phyloP scores from a whole-genome alignment of 1,140 invertebrate genomes.

The Drosophila oshimai region DNA sequence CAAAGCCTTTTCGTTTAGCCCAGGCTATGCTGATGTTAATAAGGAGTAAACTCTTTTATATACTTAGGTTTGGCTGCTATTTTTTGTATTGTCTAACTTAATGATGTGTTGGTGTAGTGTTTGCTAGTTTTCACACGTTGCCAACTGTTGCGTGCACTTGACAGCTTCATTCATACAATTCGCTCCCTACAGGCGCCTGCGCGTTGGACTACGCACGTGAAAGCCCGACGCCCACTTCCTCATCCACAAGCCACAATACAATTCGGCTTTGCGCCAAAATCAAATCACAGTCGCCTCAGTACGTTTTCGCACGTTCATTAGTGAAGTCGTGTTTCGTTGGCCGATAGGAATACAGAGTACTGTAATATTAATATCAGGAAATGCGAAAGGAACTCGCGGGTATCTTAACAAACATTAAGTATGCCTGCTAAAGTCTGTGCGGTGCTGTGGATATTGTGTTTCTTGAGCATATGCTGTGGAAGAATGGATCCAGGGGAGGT shows the following conservation, averaged over 20 bases:
- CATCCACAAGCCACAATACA: neutral
- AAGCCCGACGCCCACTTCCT: neutral
- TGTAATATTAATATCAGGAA: neutral
- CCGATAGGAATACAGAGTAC: neutral
- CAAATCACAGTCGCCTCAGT: conserved; percentile 61
- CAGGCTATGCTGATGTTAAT: too few relatives aligned
- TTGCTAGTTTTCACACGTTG: neutral
- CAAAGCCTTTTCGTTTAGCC: too few relatives aligned
- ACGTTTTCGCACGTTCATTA: conserved; percentile 61
- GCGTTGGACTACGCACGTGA: conserved; percentile 14
- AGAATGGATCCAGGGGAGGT: conserved; percentile 32
- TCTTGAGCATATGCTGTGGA: neutral
- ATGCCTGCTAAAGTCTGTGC: neutral
- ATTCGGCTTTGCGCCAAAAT: conserved; percentile 64
- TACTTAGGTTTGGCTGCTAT: too few relatives aligned
- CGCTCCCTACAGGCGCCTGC: conserved; percentile 40
- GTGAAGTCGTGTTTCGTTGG: conserved; percentile 16
- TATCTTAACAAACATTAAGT: neutral
- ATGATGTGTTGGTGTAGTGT: too few relatives aligned
- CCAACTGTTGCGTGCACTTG: conserved; percentile 60
- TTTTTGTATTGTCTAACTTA: too few relatives aligned
- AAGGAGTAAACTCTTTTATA: too few relatives aligned
- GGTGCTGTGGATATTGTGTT: neutral
- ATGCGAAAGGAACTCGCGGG: neutral
- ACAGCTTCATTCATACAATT: conserved; percentile 63